Conservation (phyloP, 2,888 invertebrate species). For the Caenorhabditis sinica region DNA sequence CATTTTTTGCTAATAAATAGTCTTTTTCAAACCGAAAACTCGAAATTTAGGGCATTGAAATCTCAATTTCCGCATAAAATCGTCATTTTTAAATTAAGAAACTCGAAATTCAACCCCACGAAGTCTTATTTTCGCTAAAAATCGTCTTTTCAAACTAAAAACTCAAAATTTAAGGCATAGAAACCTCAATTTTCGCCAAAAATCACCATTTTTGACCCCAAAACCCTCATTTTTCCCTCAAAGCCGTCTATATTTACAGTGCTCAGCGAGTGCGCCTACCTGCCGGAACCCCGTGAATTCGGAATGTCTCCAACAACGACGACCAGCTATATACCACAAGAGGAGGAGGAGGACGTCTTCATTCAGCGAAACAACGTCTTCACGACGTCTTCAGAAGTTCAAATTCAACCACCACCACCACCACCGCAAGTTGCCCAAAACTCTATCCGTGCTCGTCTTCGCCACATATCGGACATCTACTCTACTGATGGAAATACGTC, state of each 20-base stretch:
- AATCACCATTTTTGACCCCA: background rate
- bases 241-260: conserved; percentile 16
- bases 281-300: conserved; percentile 5
- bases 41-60: too few species aligned
- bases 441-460: conserved; percentile 39
- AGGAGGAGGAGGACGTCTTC: background rate
- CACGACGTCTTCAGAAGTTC: background rate
- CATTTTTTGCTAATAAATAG: background rate
- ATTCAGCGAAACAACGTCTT: background rate
- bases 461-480: conserved; percentile 37
- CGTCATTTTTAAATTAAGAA: too few species aligned
- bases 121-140: too few species aligned
- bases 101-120: too few species aligned
- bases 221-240: background rate
- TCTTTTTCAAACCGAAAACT: too few species aligned
- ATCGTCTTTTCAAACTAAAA: too few species aligned
- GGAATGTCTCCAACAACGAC: conserved; percentile 1
- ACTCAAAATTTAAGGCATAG: background rate
- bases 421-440: conserved; percentile 5
- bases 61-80: too few species aligned
- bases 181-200: conserved; percentile 6
- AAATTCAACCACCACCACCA: too few species aligned
- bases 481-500: background rate
- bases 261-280: conserved; percentile 43
- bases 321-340: conserved; percentile 5